Conservation (phyloP, 2,113 vertebrate species). For the Illadopsis cleaveri region DNA sequence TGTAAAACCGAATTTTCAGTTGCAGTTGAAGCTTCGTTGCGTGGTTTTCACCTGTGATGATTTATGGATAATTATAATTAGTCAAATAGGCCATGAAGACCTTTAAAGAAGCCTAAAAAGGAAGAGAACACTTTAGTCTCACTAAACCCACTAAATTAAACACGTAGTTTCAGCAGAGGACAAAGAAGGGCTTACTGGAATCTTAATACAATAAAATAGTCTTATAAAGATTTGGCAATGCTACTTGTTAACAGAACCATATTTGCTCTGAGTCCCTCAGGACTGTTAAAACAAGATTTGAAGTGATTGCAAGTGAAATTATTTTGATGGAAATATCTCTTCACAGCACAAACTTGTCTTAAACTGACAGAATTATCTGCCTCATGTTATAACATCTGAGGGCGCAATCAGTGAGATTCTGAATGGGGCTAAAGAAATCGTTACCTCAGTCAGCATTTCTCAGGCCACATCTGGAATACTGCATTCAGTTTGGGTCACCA, state of each 20-base stretch:
- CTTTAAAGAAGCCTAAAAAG: background rate
- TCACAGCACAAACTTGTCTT: background rate
- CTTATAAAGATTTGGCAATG: background rate
- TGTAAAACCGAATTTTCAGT: background rate
- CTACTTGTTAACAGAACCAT: background rate
- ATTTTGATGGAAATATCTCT: background rate
- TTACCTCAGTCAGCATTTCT: background rate
- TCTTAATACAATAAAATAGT: constrained; percentile 3
- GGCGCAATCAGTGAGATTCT: background rate
- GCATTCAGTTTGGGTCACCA: background rate
- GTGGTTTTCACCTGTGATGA: background rate
- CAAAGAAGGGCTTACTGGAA: constrained; percentile 42
- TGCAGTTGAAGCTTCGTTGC: background rate
- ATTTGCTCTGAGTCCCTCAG: background rate
- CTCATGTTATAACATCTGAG: background rate
- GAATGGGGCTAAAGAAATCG: background rate
- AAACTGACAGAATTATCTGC: background rate
- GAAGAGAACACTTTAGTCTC: constrained; percentile 24
- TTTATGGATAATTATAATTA: constrained; percentile 50
- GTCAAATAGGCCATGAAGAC: constrained; percentile 24
- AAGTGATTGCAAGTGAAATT: constrained; percentile 25
- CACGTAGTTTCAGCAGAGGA: background rate
- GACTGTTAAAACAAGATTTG: background rate
- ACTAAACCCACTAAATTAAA: constrained; percentile 10
- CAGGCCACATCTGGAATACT: background rate